phyloP scores from a whole-genome alignment of 2,113 vertebrate genomes.

The Gallinago jamesoni region DNA sequence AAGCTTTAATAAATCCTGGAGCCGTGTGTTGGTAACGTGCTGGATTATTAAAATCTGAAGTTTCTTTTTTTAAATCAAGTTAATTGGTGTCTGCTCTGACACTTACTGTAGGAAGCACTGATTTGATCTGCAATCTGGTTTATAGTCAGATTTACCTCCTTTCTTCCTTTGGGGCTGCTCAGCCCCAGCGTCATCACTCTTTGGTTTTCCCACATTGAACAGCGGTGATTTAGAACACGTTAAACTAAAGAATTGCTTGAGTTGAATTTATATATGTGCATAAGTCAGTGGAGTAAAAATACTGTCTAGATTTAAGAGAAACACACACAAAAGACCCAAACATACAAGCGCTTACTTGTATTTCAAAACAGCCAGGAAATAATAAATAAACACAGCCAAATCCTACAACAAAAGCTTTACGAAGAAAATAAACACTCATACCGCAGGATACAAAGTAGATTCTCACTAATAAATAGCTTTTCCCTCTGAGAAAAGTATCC shows the following conservation, averaged over 20 bases:
- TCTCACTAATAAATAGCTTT: not conserved
- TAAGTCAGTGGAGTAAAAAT: not conserved
- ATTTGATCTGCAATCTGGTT: not conserved
- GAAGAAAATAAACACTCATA: not conserved
- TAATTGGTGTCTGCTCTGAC: constrained; percentile 31
- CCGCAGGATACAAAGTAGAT: not conserved
- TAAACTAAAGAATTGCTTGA: not conserved
- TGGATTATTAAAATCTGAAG: constrained; percentile 36
- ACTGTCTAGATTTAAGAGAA: not conserved
- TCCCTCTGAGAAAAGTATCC: not conserved
- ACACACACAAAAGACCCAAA: not conserved
- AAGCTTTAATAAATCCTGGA: not conserved
- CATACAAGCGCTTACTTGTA: not conserved
- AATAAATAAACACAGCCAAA: not conserved
- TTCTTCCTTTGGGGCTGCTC: constrained; percentile 5
- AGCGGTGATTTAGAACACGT: not conserved
- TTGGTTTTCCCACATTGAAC: not conserved
- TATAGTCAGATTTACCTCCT: not conserved
- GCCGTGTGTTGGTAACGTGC: not conserved
- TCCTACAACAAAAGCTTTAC: not conserved
- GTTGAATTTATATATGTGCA: not conserved
- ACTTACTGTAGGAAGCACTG: not conserved
- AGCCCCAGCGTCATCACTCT: not conserved
- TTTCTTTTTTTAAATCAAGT: constrained; percentile 12
- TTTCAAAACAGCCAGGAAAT: not conserved